A percentile compares a stretch with the other conserved stretches of the same genome.
phyloP scores from a whole-genome alignment of 2,113 vertebrate genomes.

The Toxotes chatareus region DNA sequence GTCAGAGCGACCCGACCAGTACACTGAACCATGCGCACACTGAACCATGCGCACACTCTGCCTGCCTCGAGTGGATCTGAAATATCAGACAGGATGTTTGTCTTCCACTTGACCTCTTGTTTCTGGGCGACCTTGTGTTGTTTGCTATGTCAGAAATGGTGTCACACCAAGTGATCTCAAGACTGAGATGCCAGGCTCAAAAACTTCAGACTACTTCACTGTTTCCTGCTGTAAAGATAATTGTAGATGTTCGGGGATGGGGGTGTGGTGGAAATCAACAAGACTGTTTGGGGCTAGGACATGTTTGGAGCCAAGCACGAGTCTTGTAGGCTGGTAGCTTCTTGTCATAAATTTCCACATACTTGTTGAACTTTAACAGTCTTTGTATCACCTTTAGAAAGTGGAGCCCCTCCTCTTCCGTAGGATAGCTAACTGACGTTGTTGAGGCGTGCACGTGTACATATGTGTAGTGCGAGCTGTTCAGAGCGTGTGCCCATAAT shows the following conservation, averaged over 20 bases:
- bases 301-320: conserved; percentile 53
- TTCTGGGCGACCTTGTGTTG: neutral
- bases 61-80: neutral
- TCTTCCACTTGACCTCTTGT: conserved; percentile 17
- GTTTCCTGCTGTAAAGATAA: conserved; percentile 82
- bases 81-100: neutral
- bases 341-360: conserved; percentile 49
- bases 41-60: neutral
- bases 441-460: conserved; percentile 1
- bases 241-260: conserved; percentile 65
- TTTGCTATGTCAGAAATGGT: conserved; percentile 36
- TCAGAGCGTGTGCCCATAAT: conserved; percentile 58
- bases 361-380: conserved; percentile 62
- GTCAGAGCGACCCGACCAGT: conserved; percentile 24
- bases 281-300: conserved; percentile 61
- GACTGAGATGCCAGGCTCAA: conserved; percentile 26
- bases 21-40: neutral
- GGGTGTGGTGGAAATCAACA: conserved; percentile 67
- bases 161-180: conserved; percentile 47
- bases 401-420: neutral
- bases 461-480: conserved; percentile 48
- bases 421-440: neutral
- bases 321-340: conserved; percentile 28
- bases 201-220: conserved; percentile 54
- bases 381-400: conserved; percentile 51